A percentile compares a stretch with the other conserved stretches of the same genome.
Conservation (phyloP, 1,140 invertebrate species). For the Sminthurides bifidus region DNA sequence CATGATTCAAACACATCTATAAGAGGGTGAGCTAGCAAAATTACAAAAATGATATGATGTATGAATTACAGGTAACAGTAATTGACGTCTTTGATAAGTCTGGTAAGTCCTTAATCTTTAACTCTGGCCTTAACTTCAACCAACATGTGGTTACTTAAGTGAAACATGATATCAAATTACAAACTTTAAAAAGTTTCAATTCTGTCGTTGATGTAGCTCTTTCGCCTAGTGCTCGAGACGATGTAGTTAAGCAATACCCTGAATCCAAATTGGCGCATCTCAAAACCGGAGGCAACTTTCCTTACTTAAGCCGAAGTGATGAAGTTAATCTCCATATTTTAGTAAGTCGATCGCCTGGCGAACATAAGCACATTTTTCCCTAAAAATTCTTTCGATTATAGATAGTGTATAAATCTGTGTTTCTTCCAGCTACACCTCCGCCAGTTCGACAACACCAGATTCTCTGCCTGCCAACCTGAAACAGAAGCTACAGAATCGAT, state of each 20-base stretch:
- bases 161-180: background rate
- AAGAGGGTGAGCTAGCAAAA: too few species aligned
- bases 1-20: too few species aligned
- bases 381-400: conserved; percentile 3
- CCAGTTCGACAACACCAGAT: too few species aligned
- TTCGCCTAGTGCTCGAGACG: conserved; percentile 48
- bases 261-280: conserved; percentile 74
- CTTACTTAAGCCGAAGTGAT: conserved; percentile 73
- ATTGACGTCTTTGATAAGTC: conserved; percentile 86
- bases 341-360: conserved; percentile 42
- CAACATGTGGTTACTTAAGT: background rate
- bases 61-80: conserved; percentile 51
- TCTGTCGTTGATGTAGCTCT: background rate
- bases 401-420: background rate
- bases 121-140: conserved; percentile 7
- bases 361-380: background rate
- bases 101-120: conserved; percentile 35
- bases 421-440: too few species aligned
- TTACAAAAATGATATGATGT: too few species aligned
- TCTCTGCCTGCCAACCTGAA: too few species aligned
- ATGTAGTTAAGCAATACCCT: conserved; percentile 78
- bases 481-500: too few species aligned
- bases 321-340: conserved; percentile 84
- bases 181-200: background rate
- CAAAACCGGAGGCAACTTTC: conserved; percentile 82